phyloP scores from a whole-genome alignment of 2,888 invertebrate genomes.

The Phania funesta region DNA sequence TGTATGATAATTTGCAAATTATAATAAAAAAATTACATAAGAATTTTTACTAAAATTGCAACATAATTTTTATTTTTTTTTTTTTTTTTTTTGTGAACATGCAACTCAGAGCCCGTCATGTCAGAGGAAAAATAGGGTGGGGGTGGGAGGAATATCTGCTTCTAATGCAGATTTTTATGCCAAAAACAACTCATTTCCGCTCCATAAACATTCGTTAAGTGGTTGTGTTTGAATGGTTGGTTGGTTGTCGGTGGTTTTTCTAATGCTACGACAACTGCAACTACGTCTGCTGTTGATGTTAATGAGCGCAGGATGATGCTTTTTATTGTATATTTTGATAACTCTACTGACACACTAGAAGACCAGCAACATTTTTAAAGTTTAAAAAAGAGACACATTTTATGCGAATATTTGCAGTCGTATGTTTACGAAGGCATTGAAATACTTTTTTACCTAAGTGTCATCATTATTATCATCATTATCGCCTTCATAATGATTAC shows the following conservation, averaged over 20 bases:
- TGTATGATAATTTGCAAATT: constrained; percentile 62
- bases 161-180: constrained; percentile 63
- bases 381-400: neutral
- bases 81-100: constrained; percentile 16
- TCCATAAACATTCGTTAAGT: constrained; percentile 68
- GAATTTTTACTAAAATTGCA: neutral
- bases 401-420: neutral
- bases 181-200: constrained; percentile 68
- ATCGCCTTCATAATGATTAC: constrained; percentile 29
- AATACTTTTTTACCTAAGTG: neutral
- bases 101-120: constrained; percentile 20
- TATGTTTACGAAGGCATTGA: neutral
- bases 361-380: constrained; percentile 37
- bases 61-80: constrained; percentile 15
- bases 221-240: constrained; percentile 55
- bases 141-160: constrained; percentile 35
- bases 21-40: neutral
- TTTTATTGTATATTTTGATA: constrained; percentile 37
- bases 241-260: constrained; percentile 31
- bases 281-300: neutral
- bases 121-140: neutral
- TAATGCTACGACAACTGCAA: neutral
- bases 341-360: neutral
- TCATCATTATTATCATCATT: constrained; percentile 28
- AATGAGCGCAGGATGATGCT: constrained; percentile 8